Evolutionary conservation across 1,140 invertebrate genomes (phyloP), one percentile per base, ranked within the genome.

Genomic region (Atta texana): DNA sequence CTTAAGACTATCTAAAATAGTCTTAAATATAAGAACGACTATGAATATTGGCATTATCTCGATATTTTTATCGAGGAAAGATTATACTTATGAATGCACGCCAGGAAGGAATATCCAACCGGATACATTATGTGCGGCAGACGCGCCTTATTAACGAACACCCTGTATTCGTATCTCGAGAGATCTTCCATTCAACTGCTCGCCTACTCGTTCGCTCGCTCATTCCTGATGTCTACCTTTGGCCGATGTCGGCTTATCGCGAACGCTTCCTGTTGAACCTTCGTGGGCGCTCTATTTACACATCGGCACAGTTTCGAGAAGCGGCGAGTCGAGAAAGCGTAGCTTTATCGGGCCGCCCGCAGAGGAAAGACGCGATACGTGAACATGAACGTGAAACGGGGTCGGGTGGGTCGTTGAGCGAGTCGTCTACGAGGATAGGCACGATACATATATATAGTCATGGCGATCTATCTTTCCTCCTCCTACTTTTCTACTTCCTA

Each of bases 291-390:
- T 86, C 88, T 74, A 90, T 90, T 89, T 89, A 77, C 85, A 76
- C 77, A 53, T 80, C 85, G 88, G 63, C 88, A 87, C 86, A 90
- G 86, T 90, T 90, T 88, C 82, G 72, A 90, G 81, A 88, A 90
- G 51, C 89, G 69, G 87, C 72, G 89, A 90, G 84, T 69, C 78
- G 86, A 57, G 75, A 69, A 75, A 53, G 57, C 51, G 34, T 14
- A 55, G 76, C 76, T 86, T 87, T 89, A 82, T 87, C 88, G 76
- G 76, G 69, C 49, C 49, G 71, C 21, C 28, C 44, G 85, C 14
- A 10, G 34, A 72, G 53, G 24, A n/a, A 69, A 28, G 49, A 71
- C 34, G n/a, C 69, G 28, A 51, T 64, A 55, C 53, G 18, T 81
- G 66, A 57, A 68, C 55, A 81, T 72, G 51, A 81, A 61, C 63